Evolutionary conservation across 2,888 invertebrate species (phyloP).

Genomic region (Neoscelio sp.): DNA sequence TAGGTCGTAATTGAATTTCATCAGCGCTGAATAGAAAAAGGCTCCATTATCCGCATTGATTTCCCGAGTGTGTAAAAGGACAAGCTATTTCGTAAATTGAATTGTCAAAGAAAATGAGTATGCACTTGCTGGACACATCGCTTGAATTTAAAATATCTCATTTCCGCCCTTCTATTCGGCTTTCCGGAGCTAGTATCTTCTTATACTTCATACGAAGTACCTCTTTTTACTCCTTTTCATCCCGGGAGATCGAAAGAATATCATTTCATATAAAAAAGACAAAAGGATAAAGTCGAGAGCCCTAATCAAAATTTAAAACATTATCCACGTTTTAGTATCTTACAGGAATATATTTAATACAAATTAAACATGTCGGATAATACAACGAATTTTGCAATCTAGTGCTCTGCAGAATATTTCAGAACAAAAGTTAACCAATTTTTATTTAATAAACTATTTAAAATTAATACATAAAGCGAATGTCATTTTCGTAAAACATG

Average conservation of each 20-base stretch:
- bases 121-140: constrained; percentile 51
- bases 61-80: constrained; percentile 45
- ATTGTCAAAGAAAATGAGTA: constrained; percentile 60
- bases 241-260: constrained; percentile 36
- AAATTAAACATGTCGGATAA: too few species aligned
- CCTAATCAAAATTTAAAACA: constrained; percentile 47
- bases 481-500: too few species aligned
- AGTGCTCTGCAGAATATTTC: too few species aligned
- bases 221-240: constrained; percentile 47
- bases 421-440: too few species aligned
- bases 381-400: too few species aligned
- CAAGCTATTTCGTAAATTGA: constrained; percentile 58
- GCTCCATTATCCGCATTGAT: constrained; percentile 51
- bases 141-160: constrained; percentile 60
- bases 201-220: constrained; percentile 47
- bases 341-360: background rate
- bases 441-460: too few species aligned
- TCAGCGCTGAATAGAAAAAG: constrained; percentile 40
- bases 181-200: constrained; percentile 32
- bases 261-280: constrained; percentile 43
- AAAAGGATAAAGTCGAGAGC: constrained; percentile 38
- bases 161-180: constrained; percentile 38
- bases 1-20: constrained; percentile 50
- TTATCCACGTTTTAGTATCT: constrained; percentile 45
- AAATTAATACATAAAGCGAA: too few species aligned